phyloP scores from a whole-genome alignment of 2,113 vertebrate species.

The Tupaia chinensis region DNA sequence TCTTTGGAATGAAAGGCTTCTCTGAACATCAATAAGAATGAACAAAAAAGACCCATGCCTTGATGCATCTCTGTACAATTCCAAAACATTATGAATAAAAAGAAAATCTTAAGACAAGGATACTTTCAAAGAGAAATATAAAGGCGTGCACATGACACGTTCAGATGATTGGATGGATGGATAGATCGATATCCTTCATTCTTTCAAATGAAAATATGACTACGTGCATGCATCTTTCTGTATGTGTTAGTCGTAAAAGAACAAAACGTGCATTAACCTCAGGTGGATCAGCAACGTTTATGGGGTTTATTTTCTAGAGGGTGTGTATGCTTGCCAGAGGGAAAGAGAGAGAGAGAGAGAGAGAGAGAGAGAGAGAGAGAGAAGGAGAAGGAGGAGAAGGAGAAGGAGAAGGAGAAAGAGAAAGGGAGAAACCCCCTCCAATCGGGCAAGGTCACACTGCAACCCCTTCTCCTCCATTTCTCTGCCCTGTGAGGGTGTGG shows the following conservation, averaged over 20 bases:
- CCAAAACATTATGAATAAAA: slow-evolving; percentile 28
- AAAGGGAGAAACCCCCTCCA: too few species aligned
- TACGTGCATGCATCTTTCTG: background rate
- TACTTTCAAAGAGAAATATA: slow-evolving; percentile 9
- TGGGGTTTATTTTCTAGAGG: too few species aligned
- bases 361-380: too few species aligned
- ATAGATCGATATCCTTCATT: background rate
- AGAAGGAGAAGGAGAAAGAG: too few species aligned
- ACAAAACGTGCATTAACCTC: background rate
- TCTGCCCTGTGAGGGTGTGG: too few species aligned
- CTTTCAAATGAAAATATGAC: background rate
- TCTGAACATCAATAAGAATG: background rate
- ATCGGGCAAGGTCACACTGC: too few species aligned
- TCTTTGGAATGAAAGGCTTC: background rate
- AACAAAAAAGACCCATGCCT: background rate
- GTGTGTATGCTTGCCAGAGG: too few species aligned
- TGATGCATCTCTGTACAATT: background rate
- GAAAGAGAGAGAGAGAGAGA: too few species aligned
- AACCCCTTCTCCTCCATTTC: too few species aligned
- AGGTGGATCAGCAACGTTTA: background rate
- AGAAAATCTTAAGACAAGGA: background rate
- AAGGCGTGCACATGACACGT: background rate
- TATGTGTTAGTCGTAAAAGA: background rate
- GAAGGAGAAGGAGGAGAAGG: too few species aligned
- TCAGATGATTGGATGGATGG: background rate